Evolutionary conservation across 2,797 vertebrate species (phyloP), one percentile per base, ranked within the genome.

Genomic region (Enteromius thamalakanensis): DNA sequence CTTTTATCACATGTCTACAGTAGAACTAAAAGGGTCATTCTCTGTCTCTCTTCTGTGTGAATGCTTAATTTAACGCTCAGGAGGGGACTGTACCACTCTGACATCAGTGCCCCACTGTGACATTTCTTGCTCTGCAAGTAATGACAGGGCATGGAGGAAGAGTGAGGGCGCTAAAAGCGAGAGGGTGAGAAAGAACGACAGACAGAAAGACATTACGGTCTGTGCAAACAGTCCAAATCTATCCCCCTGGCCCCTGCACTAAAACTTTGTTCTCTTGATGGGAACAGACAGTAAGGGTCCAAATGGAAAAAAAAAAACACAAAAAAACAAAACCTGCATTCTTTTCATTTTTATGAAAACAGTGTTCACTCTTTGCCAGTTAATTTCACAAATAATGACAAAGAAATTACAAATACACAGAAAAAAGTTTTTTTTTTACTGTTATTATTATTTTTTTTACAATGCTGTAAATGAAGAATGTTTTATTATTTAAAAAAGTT

Each of bases 21-120:
- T 86, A 81, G 47, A 83, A 87, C 87, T 89, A 87, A 92, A 90
- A 90, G 81, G 88, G 86, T 84, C 84, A 85, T 85, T 80, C 83
- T 88, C 70, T 53, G 65, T 72, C 84, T 76, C 84, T 86, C 80
- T 88, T 88, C 76, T 62, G 85, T 68, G 67, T 75, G 85, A 85
- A 84, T 88, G 85, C 87, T 90, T 85, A 78, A 89, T 88, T 88
- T 81, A 89, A 86, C 79, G 76, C 83, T 82, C 89, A 84, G 79
- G 84, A 88, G 86, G 81, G 84, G 64, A 65, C 76, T 69, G 51
- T 1, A 29, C 71, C 45, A 55, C 80, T 82, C 49, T 82, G 81
- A 86, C 84, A 87, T 70, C 15, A 81, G n/a, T 75, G 76, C 37
- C 62, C 21, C 51, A 83, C 88, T 80, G 86, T 86, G 85, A 81